Evolutionary conservation across 2,888 invertebrate species (phyloP).

Genomic region (Lycia hirtaria): DNA sequence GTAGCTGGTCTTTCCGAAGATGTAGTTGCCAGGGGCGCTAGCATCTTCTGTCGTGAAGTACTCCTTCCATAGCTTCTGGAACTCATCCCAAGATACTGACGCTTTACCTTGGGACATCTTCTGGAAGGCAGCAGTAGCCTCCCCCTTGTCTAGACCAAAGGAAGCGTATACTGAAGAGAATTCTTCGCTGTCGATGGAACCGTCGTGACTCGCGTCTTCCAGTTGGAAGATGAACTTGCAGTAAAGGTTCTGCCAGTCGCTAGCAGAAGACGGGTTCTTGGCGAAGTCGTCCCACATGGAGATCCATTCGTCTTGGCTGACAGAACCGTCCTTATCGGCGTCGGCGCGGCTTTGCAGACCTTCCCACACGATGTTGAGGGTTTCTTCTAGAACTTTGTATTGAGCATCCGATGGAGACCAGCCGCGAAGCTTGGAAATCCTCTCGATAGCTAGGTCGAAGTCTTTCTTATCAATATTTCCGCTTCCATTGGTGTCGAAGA

Average conservation of each 20-base stretch:
- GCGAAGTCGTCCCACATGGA: constrained; percentile 89
- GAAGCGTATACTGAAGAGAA: constrained; percentile 92
- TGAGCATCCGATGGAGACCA: constrained; percentile 91
- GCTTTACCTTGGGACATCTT: constrained; percentile 91
- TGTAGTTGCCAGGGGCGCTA: constrained; percentile 80
- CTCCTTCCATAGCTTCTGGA: constrained; percentile 92
- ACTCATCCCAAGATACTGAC: constrained; percentile 91
- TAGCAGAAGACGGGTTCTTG: constrained; percentile 85
- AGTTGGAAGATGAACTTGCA: constrained; percentile 94
- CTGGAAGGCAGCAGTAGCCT: constrained; percentile 91
- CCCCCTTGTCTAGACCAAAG: constrained; percentile 89
- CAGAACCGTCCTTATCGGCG: constrained; percentile 93
- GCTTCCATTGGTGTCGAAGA: constrained; percentile 95
- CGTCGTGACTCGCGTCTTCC: constrained; percentile 93
- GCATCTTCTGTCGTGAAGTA: constrained; percentile 86
- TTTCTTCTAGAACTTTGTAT: constrained; percentile 89
- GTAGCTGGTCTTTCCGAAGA: constrained; percentile 87
- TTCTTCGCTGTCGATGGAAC: constrained; percentile 90
- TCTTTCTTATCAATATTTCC: constrained; percentile 95
- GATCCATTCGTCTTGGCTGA: constrained; percentile 72
- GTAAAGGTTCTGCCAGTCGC: constrained; percentile 93
- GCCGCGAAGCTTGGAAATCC: constrained; percentile 91
- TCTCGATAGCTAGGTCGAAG: constrained; percentile 93
- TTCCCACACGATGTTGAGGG: constrained; percentile 93
- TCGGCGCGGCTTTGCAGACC: constrained; percentile 92